A percentile compares a stretch with the other conserved stretches of the same genome.
phyloP scores from a whole-genome alignment of 2,888 invertebrate genomes.

The Drosophila tanythrix region DNA sequence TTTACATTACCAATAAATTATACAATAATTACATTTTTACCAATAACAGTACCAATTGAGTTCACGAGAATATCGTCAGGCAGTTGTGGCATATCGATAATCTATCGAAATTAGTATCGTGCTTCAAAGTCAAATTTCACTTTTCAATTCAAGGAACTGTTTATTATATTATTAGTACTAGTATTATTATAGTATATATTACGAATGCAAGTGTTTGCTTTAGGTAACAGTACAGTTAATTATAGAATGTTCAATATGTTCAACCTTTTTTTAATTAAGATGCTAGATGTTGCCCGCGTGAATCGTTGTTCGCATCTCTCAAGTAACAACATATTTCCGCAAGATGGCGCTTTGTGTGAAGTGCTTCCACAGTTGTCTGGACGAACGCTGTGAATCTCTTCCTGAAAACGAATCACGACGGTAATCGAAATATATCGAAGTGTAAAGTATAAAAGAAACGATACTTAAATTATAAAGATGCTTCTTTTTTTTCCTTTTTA shows the following conservation, averaged over 20 bases:
- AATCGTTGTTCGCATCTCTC: neutral
- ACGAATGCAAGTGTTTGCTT: neutral
- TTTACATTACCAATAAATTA: neutral
- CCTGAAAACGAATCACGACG: neutral
- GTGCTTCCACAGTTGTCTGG: neutral
- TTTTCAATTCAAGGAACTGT: neutral
- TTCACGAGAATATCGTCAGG: neutral
- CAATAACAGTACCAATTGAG: constrained; percentile 2
- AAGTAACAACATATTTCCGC: neutral
- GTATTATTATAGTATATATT: neutral
- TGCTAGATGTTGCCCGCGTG: neutral
- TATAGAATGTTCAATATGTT: neutral
- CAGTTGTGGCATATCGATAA: neutral
- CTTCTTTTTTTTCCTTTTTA: neutral
- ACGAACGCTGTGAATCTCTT: neutral
- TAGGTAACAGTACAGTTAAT: neutral
- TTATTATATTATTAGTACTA: neutral
- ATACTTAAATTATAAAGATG: neutral
- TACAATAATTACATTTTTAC: neutral
- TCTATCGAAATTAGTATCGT: neutral
- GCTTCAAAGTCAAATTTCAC: neutral
- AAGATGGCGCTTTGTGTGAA: neutral
- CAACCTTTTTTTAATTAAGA: neutral
- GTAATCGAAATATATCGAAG: neutral
- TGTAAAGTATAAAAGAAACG: neutral